A percentile compares a stretch with the other conserved stretches of the same genome.
phyloP scores from a whole-genome alignment of 64 coral and sea anemone species.

The Dendronephthya gigantea region DNA sequence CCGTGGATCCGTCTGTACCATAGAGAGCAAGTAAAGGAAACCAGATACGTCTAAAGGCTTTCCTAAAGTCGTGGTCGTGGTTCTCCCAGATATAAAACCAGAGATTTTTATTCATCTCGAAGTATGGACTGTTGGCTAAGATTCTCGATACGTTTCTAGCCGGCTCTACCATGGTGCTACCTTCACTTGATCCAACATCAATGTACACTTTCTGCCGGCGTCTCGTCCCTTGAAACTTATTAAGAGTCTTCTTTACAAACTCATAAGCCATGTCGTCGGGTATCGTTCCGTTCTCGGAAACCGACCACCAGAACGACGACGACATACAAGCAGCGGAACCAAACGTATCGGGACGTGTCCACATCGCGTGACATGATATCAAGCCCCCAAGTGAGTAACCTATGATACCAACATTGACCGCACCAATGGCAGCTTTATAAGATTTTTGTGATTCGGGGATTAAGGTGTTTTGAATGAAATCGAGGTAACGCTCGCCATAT shows the following conservation, averaged over 20 bases:
- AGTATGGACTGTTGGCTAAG: conserved; percentile 31
- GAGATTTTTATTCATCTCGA: conserved; percentile 33
- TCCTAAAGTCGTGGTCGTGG: neutral
- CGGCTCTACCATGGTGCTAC: conserved; percentile 25
- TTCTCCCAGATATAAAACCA: conserved; percentile 34
- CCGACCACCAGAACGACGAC: conserved; percentile 47
- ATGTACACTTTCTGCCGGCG: conserved; percentile 34
- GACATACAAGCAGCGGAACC: conserved; percentile 38
- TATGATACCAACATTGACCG: conserved; percentile 36
- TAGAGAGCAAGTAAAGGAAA: conserved; percentile 36
- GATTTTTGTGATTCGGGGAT: neutral
- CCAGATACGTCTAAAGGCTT: conserved; percentile 12
- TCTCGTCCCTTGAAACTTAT: conserved; percentile 22
- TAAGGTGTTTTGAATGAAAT: conserved; percentile 34
- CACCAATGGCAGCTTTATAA: conserved; percentile 4
- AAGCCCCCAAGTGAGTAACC: conserved; percentile 41
- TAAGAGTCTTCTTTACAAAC: conserved; percentile 26
- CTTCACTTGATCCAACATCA: conserved; percentile 35
- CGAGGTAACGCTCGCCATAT: conserved; percentile 28
- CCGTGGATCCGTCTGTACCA: conserved; percentile 33
- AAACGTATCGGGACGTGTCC: conserved; percentile 37
- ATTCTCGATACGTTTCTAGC: conserved; percentile 25
- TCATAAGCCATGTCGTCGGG: conserved; percentile 27
- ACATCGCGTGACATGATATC: conserved; percentile 41
- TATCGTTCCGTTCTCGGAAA: conserved; percentile 20